These are phyloP conservation scores for Dicyrtomina minuta DNA, from an alignment of 2,888 invertebrate species.

Conservation along the genomic window DNA sequence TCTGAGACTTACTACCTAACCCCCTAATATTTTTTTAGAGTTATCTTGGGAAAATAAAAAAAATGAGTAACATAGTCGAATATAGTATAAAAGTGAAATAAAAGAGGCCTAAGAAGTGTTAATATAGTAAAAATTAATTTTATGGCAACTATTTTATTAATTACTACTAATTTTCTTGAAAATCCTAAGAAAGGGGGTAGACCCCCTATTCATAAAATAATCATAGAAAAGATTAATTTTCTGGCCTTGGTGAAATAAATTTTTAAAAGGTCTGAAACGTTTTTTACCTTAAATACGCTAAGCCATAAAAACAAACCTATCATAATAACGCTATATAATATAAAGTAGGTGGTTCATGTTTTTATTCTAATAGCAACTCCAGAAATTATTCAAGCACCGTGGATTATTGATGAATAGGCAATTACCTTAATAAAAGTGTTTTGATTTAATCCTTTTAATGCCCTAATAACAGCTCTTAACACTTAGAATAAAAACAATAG, in stretches of 20 bases:
- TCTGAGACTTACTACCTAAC: too few relatives aligned
- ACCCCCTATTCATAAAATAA: slow-evolving; percentile 37
- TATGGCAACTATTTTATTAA: slow-evolving; percentile 15
- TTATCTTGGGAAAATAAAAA: too few relatives aligned
- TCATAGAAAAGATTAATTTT: slow-evolving; percentile 27
- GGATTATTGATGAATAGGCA: slow-evolving; percentile 43
- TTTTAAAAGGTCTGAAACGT: too few relatives aligned
- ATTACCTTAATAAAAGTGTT: slow-evolving; percentile 36
- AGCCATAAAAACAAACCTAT: slow-evolving; percentile 6
- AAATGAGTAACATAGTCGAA: background rate
- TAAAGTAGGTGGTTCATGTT: slow-evolving; percentile 35
- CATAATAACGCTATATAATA: slow-evolving; percentile 32
- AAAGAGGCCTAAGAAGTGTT: too few relatives aligned
- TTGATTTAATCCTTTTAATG: slow-evolving; percentile 39
- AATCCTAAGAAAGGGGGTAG: slow-evolving; percentile 42
- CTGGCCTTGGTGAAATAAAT: background rate
- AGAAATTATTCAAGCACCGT: slow-evolving; percentile 38
- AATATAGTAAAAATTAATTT: slow-evolving; percentile 17
- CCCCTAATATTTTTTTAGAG: too few relatives aligned
- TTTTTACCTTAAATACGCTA: too few relatives aligned
- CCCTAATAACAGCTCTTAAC: too few relatives aligned
- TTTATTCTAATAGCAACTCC: slow-evolving; percentile 9
- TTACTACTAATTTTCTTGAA: too few relatives aligned
- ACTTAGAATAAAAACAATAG: too few relatives aligned
- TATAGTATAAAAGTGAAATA: slow-evolving; percentile 11